Conservation (phyloP, 1,140 invertebrate genomes). For the Akabosia matsudoensis region DNA sequence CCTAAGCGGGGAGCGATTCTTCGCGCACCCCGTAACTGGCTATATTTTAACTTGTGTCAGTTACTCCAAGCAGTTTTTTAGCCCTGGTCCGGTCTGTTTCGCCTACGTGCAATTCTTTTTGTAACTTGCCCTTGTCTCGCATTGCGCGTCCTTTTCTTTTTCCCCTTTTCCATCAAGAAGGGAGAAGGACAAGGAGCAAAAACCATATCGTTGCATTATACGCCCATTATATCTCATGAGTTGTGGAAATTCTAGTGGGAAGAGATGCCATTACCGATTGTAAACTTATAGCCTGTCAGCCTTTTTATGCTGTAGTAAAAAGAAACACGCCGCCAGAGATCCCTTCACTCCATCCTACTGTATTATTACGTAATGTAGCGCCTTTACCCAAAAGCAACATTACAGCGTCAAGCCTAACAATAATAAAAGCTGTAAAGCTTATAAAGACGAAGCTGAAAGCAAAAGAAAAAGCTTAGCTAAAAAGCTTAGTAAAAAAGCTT, state of each 20-base stretch:
- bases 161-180: not conserved
- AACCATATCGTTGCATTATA: constrained; percentile 8
- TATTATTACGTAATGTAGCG: constrained; percentile 24
- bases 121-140: not conserved
- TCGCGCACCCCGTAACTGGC: no score
- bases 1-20: no score
- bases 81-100: not conserved
- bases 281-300: constrained; percentile 13
- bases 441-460: no score
- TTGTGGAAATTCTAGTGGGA: constrained; percentile 6
- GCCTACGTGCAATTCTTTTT: no score
- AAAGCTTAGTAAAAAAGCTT: no score
- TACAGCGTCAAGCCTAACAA: no score
- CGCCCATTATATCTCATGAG: constrained; percentile 21
- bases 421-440: no score
- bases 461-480: no score
- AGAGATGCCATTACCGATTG: constrained; percentile 13
- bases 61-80: not conserved
- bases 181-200: not conserved
- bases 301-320: constrained; percentile 3
- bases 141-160: not conserved
- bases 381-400: not conserved
- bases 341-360: no score
- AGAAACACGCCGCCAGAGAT: not conserved
- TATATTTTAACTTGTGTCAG: no score